Evolutionary conservation across 2,113 vertebrate genomes (phyloP).

Genomic region (Seriola rivoliana): DNA sequence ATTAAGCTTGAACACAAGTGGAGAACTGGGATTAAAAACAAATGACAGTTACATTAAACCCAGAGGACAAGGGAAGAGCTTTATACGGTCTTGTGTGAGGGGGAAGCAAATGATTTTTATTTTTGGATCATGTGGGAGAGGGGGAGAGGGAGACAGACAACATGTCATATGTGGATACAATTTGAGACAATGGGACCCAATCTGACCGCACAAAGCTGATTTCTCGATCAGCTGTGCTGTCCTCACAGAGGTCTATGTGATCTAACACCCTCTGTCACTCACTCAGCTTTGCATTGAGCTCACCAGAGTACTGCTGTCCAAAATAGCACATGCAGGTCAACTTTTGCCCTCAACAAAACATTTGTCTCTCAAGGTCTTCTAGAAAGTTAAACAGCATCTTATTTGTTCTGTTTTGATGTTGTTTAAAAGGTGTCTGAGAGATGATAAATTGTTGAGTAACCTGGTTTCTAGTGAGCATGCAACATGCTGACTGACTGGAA

Average conservation of each 20-base stretch:
- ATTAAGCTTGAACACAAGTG: slow-evolving; percentile 45
- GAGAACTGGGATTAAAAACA: slow-evolving; percentile 52
- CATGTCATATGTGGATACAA: slow-evolving; percentile 23
- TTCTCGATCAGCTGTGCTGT: slow-evolving; percentile 6
- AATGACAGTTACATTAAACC: slow-evolving; percentile 58
- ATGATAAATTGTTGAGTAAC: neutral
- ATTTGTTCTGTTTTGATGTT: neutral
- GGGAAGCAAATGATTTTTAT: slow-evolving; percentile 64
- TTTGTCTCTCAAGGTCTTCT: neutral
- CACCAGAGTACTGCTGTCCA: neutral
- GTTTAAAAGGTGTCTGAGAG: neutral
- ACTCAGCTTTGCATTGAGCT: slow-evolving; percentile 2
- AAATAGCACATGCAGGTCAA: slow-evolving; percentile 25
- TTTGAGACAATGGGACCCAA: slow-evolving; percentile 42
- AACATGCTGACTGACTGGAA: neutral
- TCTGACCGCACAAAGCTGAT: slow-evolving; percentile 1
- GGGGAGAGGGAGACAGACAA: slow-evolving; percentile 36
- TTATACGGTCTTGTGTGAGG: slow-evolving; percentile 36
- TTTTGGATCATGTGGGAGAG: slow-evolving; percentile 54
- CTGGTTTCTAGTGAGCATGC: neutral
- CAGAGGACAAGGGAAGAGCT: slow-evolving; percentile 27
- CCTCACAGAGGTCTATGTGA: slow-evolving; percentile 8
- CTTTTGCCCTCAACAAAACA: slow-evolving; percentile 11
- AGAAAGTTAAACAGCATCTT: neutral
- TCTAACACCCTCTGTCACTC: slow-evolving; percentile 19